Conservation (phyloP, 1,140 invertebrate genomes). For the Anagrus nilaparvatae region DNA sequence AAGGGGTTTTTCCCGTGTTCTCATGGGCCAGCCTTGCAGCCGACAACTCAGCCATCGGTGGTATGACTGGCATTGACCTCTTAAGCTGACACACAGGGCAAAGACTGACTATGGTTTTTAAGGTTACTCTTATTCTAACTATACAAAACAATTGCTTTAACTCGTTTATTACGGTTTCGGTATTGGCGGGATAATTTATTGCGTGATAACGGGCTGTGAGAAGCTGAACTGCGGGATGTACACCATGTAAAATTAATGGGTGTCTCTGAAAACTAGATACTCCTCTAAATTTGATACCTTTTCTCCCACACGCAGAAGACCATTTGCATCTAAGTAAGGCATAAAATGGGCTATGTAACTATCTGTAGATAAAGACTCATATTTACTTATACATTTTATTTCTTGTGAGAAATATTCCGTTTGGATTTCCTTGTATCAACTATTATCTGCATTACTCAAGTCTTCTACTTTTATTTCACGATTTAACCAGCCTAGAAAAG, state of each 20-base stretch:
- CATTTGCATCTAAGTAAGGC: too few relatives aligned
- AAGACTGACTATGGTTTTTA: conserved; percentile 1
- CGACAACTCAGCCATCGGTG: conserved; percentile 19
- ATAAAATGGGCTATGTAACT: too few relatives aligned
- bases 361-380: too few relatives aligned
- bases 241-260: background rate
- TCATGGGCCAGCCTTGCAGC: conserved; percentile 14
- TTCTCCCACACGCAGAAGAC: too few relatives aligned
- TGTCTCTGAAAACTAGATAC: too few relatives aligned
- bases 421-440: too few relatives aligned
- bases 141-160: conserved; percentile 19
- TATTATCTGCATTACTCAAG: too few relatives aligned
- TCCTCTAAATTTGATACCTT: too few relatives aligned
- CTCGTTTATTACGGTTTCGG: conserved; percentile 17
- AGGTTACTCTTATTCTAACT: conserved; percentile 4
- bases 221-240: background rate
- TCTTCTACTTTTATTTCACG: too few relatives aligned
- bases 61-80: background rate
- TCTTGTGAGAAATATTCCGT: too few relatives aligned
- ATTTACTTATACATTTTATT: too few relatives aligned
- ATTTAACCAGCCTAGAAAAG: too few relatives aligned
- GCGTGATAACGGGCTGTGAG: conserved; percentile 13
- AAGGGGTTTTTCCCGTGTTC: conserved; percentile 18
- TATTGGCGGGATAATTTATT: conserved; percentile 9
- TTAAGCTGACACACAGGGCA: background rate